Evolutionary conservation across 92 coral and sea anemone species (phyloP).

Genomic region (Phymanthus crucifer): DNA sequence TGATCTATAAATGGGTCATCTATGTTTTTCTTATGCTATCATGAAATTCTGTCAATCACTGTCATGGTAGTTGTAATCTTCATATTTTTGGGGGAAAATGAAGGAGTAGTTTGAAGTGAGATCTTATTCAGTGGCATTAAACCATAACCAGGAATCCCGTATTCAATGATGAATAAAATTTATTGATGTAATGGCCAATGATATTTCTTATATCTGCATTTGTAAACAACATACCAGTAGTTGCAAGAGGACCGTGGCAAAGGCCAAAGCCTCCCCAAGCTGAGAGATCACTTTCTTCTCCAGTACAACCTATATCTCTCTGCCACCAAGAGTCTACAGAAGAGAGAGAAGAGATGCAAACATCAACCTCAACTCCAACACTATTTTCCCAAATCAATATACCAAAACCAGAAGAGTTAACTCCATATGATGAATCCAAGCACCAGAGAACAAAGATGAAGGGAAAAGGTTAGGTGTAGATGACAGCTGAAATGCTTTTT

Average conservation of each 20-base stretch:
- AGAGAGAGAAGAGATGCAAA: not conserved
- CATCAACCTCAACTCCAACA: not conserved
- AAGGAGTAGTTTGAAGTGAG: no score
- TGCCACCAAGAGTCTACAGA: not conserved
- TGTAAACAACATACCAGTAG: not conserved
- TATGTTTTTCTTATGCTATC: no score
- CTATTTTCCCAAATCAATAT: not conserved
- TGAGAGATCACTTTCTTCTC: not conserved
- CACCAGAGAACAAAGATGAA: not conserved
- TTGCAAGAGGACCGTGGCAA: conserved; percentile 4
- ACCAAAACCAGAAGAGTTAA: not conserved
- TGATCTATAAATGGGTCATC: no score
- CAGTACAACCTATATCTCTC: not conserved
- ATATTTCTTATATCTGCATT: not conserved
- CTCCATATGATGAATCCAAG: not conserved
- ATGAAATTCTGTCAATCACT: no score
- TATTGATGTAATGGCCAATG: no score
- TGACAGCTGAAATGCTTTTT: not conserved
- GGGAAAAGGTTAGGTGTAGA: not conserved
- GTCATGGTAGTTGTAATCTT: no score
- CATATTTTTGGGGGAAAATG: no score
- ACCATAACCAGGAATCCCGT: no score
- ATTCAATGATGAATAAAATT: no score
- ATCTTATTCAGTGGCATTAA: no score
- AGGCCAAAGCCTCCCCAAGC: not conserved